Evolutionary conservation across 2,888 invertebrate species (phyloP), one percentile per base, ranked within the genome.

Genomic region (Diarsia dahlii): DNA sequence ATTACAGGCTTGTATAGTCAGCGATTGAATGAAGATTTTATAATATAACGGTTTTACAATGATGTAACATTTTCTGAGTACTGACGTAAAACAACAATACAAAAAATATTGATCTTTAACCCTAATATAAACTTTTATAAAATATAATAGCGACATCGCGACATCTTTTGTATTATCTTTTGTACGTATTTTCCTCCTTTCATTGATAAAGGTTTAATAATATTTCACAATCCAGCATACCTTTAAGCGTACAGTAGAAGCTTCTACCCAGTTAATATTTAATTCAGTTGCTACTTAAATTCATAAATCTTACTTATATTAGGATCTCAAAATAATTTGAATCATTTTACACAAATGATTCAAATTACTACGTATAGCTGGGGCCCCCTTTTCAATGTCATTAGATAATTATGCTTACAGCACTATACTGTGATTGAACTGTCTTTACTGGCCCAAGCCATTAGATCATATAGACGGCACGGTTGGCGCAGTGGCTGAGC

Each of bases 81-180:
- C 5, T 28, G 12, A 12, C 18, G n/a, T 28, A 56, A 68, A 67
- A 23, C 45, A 28, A 54, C 28, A 67, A 54, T 62, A 46, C n/a
- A 46, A 54, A 68, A 62, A 68, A n/a, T 64, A 56, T 54, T 68
- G 63, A 74, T 48, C 56, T 79, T 74, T 71, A 54, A 72, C 60
- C 50, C 6, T 20, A 2, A 52, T 39, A 20, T 48, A 13, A 45
- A 45, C 15, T 70, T 62, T 73, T 58, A 39, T 62, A 60, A 18
- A 6, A 48, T 58, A 28, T 62, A 60, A 18, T 9, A 48, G n/a
- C 20, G 12, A 60, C 1, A 13, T 60, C 1, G 28, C 34, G 34
- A 20, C 23, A 74, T 46, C n/a, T 20, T 68, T 68, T 34, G 28
- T 60, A 15, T 28, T 60, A 48, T 20, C 6, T 48, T 63, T 58